Evolutionary conservation across 2,797 vertebrate genomes (phyloP), one percentile per base, ranked within the genome.

Genomic region (Heterohyrax brucei): DNA sequence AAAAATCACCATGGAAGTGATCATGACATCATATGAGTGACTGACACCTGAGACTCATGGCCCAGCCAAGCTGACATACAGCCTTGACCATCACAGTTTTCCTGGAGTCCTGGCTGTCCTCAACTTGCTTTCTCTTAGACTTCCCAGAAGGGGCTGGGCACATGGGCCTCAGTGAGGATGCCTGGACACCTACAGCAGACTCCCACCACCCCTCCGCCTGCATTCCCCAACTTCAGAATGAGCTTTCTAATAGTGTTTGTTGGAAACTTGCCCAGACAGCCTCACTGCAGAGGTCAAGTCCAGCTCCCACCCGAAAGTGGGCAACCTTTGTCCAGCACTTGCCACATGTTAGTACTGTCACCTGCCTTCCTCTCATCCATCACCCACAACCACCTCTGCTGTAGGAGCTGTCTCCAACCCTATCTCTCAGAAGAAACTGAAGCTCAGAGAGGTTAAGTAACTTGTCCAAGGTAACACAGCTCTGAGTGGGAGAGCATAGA

Each of bases 281-380:
- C 61, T 26, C 1, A 13, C 70, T 12, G 12, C 73, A 28, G 46
- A 64, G 33, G 62, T 24, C 44, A 10, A 3, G 46, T 56, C 33
- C 3, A 79, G 24, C 14, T 14, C 14, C 5, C 5, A 0, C 28
- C 10, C 64, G 3, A 33, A 0, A 1, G 26, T 1, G 0, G 7
- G 39, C 21, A 4, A 0, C 53, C 12, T 30, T 16, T 13, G 10
- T 16, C 2, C 46, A 28, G 75, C 21, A 2, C 16, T 10, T 4
- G 22, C 44, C 22, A 76, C 73, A 28, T 22, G 73, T 33, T 13
- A 14, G 30, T 9, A 44, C 19, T 3, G 2, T 10, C 5, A 28
- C 44, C 44, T 48, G 44, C 24, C 44, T 48, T 22, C 44, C 44
- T 46, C 73, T 48, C 73, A 46, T 6, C 22, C 5, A 6, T 10